A percentile compares a stretch with the other conserved stretches of the same genome.
Conservation (phyloP, 2,797 vertebrate species). For the Anguilla anguilla region DNA sequence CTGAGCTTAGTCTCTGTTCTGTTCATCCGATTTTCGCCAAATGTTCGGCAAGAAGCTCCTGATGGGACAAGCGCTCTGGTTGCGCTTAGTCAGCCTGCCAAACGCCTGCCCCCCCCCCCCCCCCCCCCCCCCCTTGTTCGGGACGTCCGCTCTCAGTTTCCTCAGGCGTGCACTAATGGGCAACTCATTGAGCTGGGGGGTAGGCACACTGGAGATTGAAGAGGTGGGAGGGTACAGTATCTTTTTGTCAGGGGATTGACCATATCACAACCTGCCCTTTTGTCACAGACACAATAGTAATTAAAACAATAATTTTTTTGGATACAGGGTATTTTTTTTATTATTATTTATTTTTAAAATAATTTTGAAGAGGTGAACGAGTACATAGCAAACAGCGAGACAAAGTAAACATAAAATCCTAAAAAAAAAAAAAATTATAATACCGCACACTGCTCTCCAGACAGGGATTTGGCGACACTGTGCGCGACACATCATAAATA, state of each 20-base stretch:
- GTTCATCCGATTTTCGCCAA: constrained; percentile 33
- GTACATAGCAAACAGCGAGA: background rate
- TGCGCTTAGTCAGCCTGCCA: constrained; percentile 35
- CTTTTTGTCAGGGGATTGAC: background rate
- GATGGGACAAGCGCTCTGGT: constrained; percentile 32
- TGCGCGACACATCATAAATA: background rate
- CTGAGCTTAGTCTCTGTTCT: background rate
- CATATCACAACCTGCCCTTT: background rate
- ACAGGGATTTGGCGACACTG: background rate
- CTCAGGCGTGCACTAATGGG: background rate
- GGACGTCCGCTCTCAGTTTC: constrained; percentile 30
- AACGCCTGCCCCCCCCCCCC: constrained; percentile 32
- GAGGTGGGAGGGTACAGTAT: background rate
- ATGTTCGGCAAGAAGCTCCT: background rate
- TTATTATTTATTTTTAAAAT: background rate
- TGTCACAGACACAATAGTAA: background rate
- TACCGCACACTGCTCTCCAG: background rate
- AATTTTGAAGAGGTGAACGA: background rate
- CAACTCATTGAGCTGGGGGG: background rate
- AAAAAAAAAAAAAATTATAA: background rate
- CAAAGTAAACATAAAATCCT: background rate
- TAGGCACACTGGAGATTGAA: background rate
- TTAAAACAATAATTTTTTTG: background rate
- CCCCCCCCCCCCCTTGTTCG: constrained; percentile 31
- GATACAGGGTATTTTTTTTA: too few relatives aligned